Percentiles rank a stretch among this genome's conserved stretches.
phyloP scores from a whole-genome alignment of 1,140 invertebrate genomes.

The Holotrichia oblita region DNA sequence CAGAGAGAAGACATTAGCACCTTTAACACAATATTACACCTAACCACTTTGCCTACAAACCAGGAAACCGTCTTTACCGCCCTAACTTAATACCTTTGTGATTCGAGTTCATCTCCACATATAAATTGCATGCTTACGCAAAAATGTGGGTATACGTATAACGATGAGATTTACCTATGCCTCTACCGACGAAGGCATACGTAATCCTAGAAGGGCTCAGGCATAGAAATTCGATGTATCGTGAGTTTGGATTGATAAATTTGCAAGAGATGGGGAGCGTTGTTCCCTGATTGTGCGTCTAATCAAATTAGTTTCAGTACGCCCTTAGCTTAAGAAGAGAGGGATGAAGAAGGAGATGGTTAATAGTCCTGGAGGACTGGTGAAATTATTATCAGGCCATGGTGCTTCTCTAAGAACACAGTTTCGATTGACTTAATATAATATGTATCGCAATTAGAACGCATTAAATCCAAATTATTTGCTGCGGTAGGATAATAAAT shows the following conservation, averaged over 20 bases:
- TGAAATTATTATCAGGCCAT: neutral
- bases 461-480: slow-evolving; percentile 9
- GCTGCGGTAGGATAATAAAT: neutral
- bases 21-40: slow-evolving; percentile 53
- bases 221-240: neutral
- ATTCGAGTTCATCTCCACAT: no score
- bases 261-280: neutral
- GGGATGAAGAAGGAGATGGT: neutral
- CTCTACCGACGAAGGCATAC: no score
- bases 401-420: neutral
- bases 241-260: neutral
- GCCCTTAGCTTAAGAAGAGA: neutral
- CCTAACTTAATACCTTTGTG: no score
- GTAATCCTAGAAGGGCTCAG: no score
- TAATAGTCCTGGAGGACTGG: slow-evolving; percentile 15
- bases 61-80: neutral
- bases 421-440: slow-evolving; percentile 18
- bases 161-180: no score
- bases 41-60: slow-evolving; percentile 48
- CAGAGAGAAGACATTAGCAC: slow-evolving; percentile 52
- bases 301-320: slow-evolving; percentile 13
- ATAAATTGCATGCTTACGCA: no score
- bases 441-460: slow-evolving; percentile 17
- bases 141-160: no score
- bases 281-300: slow-evolving; percentile 2